phyloP scores from a whole-genome alignment of 2,888 invertebrate genomes.

The Tyria jacobaeae region DNA sequence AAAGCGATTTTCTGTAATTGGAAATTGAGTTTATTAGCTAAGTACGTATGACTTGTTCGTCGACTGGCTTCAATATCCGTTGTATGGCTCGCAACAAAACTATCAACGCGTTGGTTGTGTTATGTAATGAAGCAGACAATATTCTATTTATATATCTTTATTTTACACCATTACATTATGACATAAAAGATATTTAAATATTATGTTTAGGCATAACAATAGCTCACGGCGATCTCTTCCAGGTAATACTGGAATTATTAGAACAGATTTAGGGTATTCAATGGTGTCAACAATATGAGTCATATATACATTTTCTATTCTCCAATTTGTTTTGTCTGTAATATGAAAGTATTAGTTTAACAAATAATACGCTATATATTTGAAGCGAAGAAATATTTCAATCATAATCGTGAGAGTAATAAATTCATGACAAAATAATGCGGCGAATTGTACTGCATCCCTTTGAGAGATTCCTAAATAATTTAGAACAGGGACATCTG shows the following conservation, averaged over 20 bases:
- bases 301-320: constrained; percentile 32
- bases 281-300: constrained; percentile 29
- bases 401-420: neutral
- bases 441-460: too few relatives aligned
- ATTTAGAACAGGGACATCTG: neutral
- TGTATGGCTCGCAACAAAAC: constrained; percentile 38
- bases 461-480: neutral
- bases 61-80: constrained; percentile 41
- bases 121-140: constrained; percentile 40
- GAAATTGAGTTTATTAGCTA: constrained; percentile 62
- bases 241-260: too few relatives aligned
- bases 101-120: constrained; percentile 29
- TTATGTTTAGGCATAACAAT: too few relatives aligned
- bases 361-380: neutral
- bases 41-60: constrained; percentile 45
- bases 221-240: too few relatives aligned
- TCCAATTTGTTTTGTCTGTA: neutral
- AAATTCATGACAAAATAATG: neutral
- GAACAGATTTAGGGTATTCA: too few relatives aligned
- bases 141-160: too few relatives aligned
- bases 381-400: neutral
- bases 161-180: too few relatives aligned
- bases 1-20: constrained; percentile 67
- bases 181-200: too few relatives aligned
- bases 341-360: neutral